phyloP scores from a whole-genome alignment of 64 coral and sea anemone species.

The Orbicella faveolata region DNA sequence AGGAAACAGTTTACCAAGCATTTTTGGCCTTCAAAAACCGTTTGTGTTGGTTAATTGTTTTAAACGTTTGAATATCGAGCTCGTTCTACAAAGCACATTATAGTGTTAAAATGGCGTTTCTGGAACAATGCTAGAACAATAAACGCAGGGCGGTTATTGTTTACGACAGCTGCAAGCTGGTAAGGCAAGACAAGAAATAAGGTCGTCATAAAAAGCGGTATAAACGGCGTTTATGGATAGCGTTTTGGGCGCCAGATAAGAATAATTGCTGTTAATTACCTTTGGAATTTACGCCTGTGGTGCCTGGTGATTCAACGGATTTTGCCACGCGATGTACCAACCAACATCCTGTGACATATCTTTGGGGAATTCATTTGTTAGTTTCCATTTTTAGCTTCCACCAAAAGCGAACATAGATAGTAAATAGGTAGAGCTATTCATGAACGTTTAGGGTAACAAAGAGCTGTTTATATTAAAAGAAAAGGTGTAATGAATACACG shows the following conservation, averaged over 20 bases:
- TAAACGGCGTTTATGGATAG: not conserved
- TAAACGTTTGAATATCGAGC: not conserved
- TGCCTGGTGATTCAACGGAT: not conserved
- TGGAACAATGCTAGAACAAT: not conserved
- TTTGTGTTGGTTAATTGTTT: not conserved
- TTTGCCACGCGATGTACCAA: not conserved
- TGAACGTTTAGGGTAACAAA: no score
- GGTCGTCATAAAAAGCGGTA: not conserved
- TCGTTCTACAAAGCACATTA: not conserved
- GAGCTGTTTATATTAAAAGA: no score
- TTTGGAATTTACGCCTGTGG: not conserved
- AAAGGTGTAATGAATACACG: no score
- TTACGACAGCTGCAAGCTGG: constrained; percentile 11
- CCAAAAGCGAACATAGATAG: no score
- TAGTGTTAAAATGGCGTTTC: not conserved
- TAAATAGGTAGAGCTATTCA: no score
- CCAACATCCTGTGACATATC: not conserved
- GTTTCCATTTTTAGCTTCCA: no score
- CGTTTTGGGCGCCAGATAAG: constrained; percentile 11
- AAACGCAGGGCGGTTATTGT: not conserved
- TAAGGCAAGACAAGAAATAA: not conserved
- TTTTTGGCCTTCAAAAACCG: not conserved
- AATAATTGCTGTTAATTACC: constrained; percentile 2
- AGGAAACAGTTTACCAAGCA: not conserved
- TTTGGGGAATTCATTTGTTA: no score